These are phyloP conservation scores for Graptemys geographica DNA, from an alignment of 2,797 vertebrate species.

Conservation along the genomic window DNA sequence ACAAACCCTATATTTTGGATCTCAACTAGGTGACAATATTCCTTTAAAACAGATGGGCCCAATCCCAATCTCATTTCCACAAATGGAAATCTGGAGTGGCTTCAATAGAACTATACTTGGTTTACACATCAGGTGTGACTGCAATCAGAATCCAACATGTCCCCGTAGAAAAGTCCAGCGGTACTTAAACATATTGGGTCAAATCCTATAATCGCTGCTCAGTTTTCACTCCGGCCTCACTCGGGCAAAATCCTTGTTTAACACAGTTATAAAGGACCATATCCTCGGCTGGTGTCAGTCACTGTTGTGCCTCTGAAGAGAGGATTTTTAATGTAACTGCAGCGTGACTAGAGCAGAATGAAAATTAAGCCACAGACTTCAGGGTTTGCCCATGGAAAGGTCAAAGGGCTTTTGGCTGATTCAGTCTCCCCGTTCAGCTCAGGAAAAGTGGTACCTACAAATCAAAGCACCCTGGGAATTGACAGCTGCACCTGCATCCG, in stretches of 20 bases:
- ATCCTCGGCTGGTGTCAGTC: accelerated
- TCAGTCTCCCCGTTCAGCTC: neutral
- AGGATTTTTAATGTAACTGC: neutral
- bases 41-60: neutral
- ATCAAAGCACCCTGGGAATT: conserved; percentile 8
- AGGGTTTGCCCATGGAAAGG: neutral
- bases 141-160: neutral
- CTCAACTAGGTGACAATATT: neutral
- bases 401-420: neutral
- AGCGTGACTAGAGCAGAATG: neutral
- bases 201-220: neutral
- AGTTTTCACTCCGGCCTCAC: neutral
- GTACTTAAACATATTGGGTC: neutral
- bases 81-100: neutral
- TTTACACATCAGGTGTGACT: conserved; percentile 21
- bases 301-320: neutral
- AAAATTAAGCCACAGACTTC: neutral
- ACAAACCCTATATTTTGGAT: neutral
- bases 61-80: neutral
- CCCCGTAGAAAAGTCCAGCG: neutral
- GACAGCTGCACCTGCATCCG: conserved; percentile 72
- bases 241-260: neutral
- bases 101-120: neutral
- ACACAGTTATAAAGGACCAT: neutral
- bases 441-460: neutral